phyloP scores from a whole-genome alignment of 1,140 invertebrate species.

The Tachypleus tridentatus region DNA sequence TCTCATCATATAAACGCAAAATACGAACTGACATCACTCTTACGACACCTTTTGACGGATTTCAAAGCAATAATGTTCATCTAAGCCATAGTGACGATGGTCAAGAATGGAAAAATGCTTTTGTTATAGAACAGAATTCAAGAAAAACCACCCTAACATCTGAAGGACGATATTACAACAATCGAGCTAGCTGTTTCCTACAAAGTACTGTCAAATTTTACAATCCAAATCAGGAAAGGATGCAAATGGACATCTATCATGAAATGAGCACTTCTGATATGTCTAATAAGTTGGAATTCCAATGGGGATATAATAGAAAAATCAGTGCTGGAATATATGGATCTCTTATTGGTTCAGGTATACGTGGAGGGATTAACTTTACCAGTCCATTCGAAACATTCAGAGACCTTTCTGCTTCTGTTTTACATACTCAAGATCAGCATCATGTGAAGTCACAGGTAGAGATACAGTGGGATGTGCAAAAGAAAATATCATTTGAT shows the following conservation, averaged over 20 bases:
- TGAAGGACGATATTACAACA: conserved; percentile 6
- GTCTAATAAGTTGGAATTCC: conserved; percentile 4
- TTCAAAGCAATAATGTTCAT: conserved; percentile 17
- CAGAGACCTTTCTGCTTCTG: conserved; percentile 7
- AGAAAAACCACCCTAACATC: conserved; percentile 8
- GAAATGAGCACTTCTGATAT: conserved; percentile 4
- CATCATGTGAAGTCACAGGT: conserved; percentile 2
- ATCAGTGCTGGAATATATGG: not conserved
- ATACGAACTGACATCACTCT: conserved; percentile 16
- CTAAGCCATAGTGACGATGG: conserved; percentile 11
- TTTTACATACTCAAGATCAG: not conserved
- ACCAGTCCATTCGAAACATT: conserved; percentile 7
- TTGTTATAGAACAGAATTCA: conserved; percentile 4
- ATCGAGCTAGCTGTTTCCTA: not conserved
- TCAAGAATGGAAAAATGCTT: conserved; percentile 12
- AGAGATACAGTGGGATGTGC: conserved; percentile 7
- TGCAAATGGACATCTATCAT: conserved; percentile 2
- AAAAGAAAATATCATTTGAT: conserved; percentile 6
- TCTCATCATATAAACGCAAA: conserved; percentile 2
- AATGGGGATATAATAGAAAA: conserved; percentile 6
- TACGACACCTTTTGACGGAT: conserved; percentile 25
- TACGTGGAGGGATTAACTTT: conserved; percentile 4
- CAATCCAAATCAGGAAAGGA: conserved; percentile 5
- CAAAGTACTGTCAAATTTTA: conserved; percentile 4
- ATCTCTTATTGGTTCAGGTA: not conserved